Evolutionary conservation across 2,888 invertebrate genomes (phyloP), one percentile per base, ranked within the genome.

Genomic region (Agrochola litura): DNA sequence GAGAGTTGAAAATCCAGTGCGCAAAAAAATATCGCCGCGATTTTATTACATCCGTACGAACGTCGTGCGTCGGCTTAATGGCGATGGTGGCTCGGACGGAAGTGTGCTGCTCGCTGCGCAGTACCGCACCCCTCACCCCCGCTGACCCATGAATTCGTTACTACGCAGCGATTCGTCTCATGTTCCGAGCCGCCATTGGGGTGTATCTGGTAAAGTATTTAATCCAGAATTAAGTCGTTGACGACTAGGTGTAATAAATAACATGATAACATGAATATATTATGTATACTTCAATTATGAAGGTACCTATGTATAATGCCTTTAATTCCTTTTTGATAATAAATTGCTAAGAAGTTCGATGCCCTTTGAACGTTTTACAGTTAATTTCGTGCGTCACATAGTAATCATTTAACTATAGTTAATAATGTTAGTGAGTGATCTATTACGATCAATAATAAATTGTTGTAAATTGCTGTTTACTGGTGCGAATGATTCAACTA

Each of bases 401-500:
- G 8, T 43, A 22, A 70, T 58, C 52, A 71, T 73, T 76, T 67
- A 37, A 68, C 64, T 63, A 68, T 49, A 49, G 58, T 72, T 68
- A 61, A 71, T 79, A 52, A 74, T 71, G 16, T 60, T 52, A 76
- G 25, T 66, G 64, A 76, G 25, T 69, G 64, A 76, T 78, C 60
- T 72, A 58, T 75, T 71, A 58, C 56, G 22, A 46, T 63, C 25
- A 60, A 76, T 69, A 74, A 63, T 74, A 78, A 81, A 74, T 69
- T 67, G 70, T 77, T 37, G 67, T 65, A 84, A 84, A 77, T 87
- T 85, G 60, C 70, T 73, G 52, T 70, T 61, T 67, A 37, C 60
- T 63, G 63, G 66, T 60, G 77, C 70, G 58, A 77, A 74, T 63
- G 61, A 16, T 68, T 58, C 72, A 81, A 52, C 67, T 76, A 74